Evolutionary conservation across 2,113 vertebrate species (phyloP), one percentile per base, ranked within the genome.

Genomic region (Lampris incognitus): DNA sequence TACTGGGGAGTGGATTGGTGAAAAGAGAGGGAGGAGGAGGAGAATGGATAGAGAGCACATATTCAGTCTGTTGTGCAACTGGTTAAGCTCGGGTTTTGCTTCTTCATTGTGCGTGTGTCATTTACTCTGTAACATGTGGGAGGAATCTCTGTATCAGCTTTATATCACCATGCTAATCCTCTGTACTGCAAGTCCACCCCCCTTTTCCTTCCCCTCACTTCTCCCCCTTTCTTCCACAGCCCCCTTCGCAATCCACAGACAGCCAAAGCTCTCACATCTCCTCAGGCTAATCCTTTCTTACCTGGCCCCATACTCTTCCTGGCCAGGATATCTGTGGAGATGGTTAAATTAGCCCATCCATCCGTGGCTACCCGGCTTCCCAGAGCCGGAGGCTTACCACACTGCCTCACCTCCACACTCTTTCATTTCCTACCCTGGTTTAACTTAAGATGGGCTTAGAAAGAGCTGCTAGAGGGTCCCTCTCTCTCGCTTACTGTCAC

Each of bases 151-250:
- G 44, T 73, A 52, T 79, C 52, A 24, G 82, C 76, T 84, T 75
- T 79, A 61, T 83, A 72, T 89, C 81, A 46, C 70, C 68, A 65
- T 61, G 69, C 55, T 87, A 58, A 86, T 67, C 76, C 85, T 41
- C 76, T 79, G 55, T 58, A 8, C 68, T 66, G 66, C 11, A 73
- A 69, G 6, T 58, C 38, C 2, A 3, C 11, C 11, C 37, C 68
- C 38, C 44, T 66, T 49, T 38, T 24, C 39, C 60, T 39, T 37
- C 46, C 57, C n/a, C 49, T 37, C 3, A 66, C 58, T n/a, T 36
- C 51, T 48, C 8, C 49, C 51, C 5, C 56, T 49, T 41, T 64
- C 72, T 49, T 8, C 39, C 68, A 70, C 68, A 49, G 9, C 41
- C 24, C 13, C 52, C 41, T 59, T 67, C 51, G 37, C 41, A 55